Evolutionary conservation across 2,888 invertebrate genomes (phyloP), one percentile per base, ranked within the genome.

Genomic region (Nymphalis urticae): DNA sequence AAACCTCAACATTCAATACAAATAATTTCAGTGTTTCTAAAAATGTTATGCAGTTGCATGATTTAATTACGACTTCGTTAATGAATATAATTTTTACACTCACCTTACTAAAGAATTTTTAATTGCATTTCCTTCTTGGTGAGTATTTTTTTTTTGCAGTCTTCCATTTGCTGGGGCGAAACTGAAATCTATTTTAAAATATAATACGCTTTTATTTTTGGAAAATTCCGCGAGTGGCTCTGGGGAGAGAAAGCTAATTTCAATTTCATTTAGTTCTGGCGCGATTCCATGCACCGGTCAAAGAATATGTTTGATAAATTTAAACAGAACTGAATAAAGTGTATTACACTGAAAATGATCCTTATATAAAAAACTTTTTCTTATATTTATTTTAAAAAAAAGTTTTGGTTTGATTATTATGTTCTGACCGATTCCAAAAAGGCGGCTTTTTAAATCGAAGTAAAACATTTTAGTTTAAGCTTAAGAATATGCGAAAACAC

Each of bases 251-350:
- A 90, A 91, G 90, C 91, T 92, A 92, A 92, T 92, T 92, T 92
- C 92, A 92, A 92, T 92, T 92, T 92, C 91, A 92, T 92, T 92
- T 92, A 92, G 92, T 90, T 89, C 91, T 92, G 91, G 92, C 91
- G 91, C 89, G 84, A 86, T 89, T 92, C 92, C 92, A 92, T 91
- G 90, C 87, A 87, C 84, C 85, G 81, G 71, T 63, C 89, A 87
- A 66, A 90, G 91, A 90, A 17, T 67, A 71, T 61, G 21, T 62
- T 17, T 17, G 48, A 62, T 75, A 32, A 62, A n/a, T 32, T 54
- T n/a, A 19, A 47, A 32, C 64, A 64, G 68, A 71, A 51, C 36
- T 64, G 61, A 24, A 56, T 27, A 16, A 1, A 16, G 24, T 24
- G 27, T 54, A 54, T 42, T 42, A 10, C 9, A 21, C 19, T 19